Base-by-base conservation (phyloP, 1,140 invertebrate genomes). In the Chymomyza costata region DNA sequence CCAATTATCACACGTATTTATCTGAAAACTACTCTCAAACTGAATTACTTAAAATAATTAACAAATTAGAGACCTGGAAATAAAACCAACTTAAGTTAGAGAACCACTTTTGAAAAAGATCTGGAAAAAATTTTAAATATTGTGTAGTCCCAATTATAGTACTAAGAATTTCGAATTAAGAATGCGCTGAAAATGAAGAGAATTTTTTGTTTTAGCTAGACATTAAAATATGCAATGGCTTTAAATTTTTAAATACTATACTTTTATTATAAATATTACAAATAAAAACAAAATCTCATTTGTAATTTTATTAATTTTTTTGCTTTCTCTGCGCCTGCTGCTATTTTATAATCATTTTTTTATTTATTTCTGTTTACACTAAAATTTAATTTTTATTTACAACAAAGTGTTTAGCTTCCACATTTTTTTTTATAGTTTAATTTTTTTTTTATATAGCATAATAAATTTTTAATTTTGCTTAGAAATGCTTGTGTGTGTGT, bases 231-330 rank as follows among this genome's bases (percentile, higher is more conserved):
- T 7, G 14, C 1, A 11, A 10, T 35, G n/a, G 6, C 44, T 82
- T 19, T 48, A 60, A 82, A 63, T 82, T 82, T 82, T 82, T 82
- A 82, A 82, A 82, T 82, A 82, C 76, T 82, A 82, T 82, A 81
- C 70, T 76, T 69, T 82, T 82, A 82, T 82, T 82, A 82, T 82
- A 83, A 83, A 83, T 80, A 81, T 82, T 83, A 82, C 73, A 83
- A 83, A 83, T 80, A 83, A 74, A 83, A 83, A 83, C 80, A 82
- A 83, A 82, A 82, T 82, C 71, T 82, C 78, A 73, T 73, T 82
- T 82, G 80, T 82, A 82, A 73, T 82, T 82, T 74, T 64, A 69
- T 67, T 78, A 78, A 57, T 76, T 64, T 70, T 76, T 73, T 67
- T 81, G 68, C 57, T 65, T 65, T 53, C 37, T 25, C 65, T 71